These are phyloP conservation scores for Cantharis rustica DNA, from an alignment of 2,888 invertebrate genomes.

Conservation along the genomic window DNA sequence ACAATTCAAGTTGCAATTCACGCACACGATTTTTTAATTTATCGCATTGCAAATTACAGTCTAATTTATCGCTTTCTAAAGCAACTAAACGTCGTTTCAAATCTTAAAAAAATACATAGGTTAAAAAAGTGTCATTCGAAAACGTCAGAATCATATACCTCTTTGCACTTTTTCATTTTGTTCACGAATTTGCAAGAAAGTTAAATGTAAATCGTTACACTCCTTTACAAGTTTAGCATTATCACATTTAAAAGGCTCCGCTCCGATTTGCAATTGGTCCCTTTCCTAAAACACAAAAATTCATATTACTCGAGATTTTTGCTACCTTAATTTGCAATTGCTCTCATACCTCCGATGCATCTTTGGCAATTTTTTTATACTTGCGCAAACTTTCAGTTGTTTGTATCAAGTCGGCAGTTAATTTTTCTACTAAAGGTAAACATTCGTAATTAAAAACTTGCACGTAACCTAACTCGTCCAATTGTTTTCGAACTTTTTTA, in stretches of 20 bases:
- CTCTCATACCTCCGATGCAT: constrained; percentile 64
- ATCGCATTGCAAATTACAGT: constrained; percentile 57
- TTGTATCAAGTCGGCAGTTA: constrained; percentile 82
- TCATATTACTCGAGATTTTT: not conserved
- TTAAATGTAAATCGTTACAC: constrained; percentile 73
- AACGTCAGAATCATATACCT: constrained; percentile 49
- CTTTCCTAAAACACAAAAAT: constrained; percentile 62
- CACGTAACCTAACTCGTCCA: constrained; percentile 83
- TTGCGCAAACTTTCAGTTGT: constrained; percentile 87
- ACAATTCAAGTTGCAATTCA: constrained; percentile 57
- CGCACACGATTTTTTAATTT: constrained; percentile 66
- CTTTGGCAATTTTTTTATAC: constrained; percentile 76
- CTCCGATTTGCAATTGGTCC: constrained; percentile 69
- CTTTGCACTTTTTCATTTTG: constrained; percentile 63
- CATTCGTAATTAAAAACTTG: constrained; percentile 77
- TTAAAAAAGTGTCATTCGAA: constrained; percentile 41
- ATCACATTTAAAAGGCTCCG: constrained; percentile 81
- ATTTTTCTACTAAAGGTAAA: constrained; percentile 77
- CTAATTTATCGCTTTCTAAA: constrained; percentile 64
- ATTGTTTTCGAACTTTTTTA: constrained; percentile 63
- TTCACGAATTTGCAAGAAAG: constrained; percentile 69
- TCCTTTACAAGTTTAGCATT: constrained; percentile 77
- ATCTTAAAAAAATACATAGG: constrained; percentile 54
- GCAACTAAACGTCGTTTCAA: constrained; percentile 58
- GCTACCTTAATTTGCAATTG: not conserved